These are phyloP conservation scores for Drosophila monieri DNA, from an alignment of 2,888 invertebrate species.

Conservation along the genomic window DNA sequence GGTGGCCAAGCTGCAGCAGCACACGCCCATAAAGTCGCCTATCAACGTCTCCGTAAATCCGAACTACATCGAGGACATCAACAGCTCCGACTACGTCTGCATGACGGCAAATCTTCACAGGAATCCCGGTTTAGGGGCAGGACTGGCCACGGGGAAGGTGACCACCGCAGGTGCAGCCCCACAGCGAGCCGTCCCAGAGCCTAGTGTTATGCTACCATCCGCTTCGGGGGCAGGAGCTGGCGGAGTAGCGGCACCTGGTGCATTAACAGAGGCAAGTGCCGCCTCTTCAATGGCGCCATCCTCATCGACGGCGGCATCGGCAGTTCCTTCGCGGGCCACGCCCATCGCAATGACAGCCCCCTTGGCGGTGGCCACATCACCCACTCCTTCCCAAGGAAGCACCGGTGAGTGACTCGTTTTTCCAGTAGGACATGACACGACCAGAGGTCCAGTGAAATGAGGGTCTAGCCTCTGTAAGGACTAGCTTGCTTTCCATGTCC, in stretches of 20 bases:
- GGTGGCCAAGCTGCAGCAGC: slow-evolving; percentile 74
- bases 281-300: not conserved
- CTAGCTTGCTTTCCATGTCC: no score
- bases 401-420: slow-evolving; percentile 83
- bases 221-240: slow-evolving; percentile 38
- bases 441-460: no score
- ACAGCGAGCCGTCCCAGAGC: slow-evolving; percentile 44
- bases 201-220: slow-evolving; percentile 50
- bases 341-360: slow-evolving; percentile 58
- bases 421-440: not conserved
- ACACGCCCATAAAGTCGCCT: slow-evolving; percentile 76
- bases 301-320: slow-evolving; percentile 4
- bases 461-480: no score
- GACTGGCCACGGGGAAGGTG: slow-evolving; percentile 33
- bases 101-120: slow-evolving; percentile 90
- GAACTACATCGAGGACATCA: slow-evolving; percentile 88
- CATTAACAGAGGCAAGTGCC: not conserved
- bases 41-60: slow-evolving; percentile 83
- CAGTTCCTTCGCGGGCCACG: slow-evolving; percentile 52
- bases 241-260: not conserved
- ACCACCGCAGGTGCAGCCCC: slow-evolving; percentile 40
- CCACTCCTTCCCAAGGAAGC: slow-evolving; percentile 88
- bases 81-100: slow-evolving; percentile 92
- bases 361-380: slow-evolving; percentile 85
- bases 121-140: slow-evolving; percentile 27